Conservation (phyloP, 2,113 vertebrate species). For the Fulmarus glacialis region DNA sequence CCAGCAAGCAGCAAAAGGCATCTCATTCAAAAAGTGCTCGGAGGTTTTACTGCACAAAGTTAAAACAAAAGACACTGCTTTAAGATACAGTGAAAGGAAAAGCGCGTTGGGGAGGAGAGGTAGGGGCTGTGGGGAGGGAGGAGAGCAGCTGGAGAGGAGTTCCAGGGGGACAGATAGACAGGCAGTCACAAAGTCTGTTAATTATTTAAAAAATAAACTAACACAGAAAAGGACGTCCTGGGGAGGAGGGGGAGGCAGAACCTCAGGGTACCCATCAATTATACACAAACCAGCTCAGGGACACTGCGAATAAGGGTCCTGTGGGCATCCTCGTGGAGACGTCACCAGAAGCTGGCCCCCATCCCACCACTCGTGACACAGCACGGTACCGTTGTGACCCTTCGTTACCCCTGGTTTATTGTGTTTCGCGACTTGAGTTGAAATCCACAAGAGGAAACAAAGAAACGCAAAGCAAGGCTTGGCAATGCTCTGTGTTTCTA, state of each 20-base stretch:
- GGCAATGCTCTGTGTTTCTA: conserved; percentile 8
- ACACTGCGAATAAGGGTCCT: background rate
- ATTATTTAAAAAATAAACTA: conserved; percentile 70
- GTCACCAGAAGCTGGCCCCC: background rate
- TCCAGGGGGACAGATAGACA: conserved; percentile 36
- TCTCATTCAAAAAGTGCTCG: background rate
- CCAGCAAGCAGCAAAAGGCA: background rate
- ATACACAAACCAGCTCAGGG: background rate
- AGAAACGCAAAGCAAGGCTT: conserved; percentile 7
- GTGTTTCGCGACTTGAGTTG: conserved; percentile 25
- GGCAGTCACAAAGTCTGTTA: conserved; percentile 51
- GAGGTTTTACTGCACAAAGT: background rate
- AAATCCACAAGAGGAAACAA: conserved; percentile 41
- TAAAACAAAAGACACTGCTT: background rate
- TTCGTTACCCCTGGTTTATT: background rate
- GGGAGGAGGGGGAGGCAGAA: background rate
- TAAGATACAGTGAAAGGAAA: background rate
- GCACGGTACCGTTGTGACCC: background rate
- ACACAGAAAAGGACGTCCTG: conserved; percentile 33
- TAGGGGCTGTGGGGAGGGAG: background rate
- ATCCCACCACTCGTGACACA: background rate
- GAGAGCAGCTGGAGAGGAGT: conserved; percentile 55
- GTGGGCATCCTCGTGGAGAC: background rate
- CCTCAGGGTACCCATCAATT: conserved; percentile 23
- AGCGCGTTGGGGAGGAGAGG: background rate